Conservation (phyloP, 2,888 invertebrate species). For the Pseudoips prasinana region DNA sequence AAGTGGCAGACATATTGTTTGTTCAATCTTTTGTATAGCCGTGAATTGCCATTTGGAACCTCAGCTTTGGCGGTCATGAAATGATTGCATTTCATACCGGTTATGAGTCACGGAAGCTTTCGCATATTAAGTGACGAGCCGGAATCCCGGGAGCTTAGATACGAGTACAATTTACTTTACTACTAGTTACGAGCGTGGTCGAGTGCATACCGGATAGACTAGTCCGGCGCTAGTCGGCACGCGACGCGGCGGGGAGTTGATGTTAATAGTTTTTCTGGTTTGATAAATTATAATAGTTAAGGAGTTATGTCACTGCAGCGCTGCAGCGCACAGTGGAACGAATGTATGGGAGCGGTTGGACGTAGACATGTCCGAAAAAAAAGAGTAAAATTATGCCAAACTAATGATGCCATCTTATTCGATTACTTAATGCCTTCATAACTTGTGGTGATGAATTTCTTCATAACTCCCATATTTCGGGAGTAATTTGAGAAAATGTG, state of each 20-base stretch:
- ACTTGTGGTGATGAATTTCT: no score
- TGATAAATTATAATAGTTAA: conserved; percentile 72
- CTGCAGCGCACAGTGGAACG: conserved; percentile 29
- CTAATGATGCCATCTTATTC: no score
- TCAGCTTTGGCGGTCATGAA: conserved; percentile 25
- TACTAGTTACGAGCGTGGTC: conserved; percentile 32
- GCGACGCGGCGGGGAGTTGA: conserved; percentile 69
- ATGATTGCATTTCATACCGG: conserved; percentile 43
- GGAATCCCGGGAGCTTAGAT: no score
- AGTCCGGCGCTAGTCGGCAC: conserved; percentile 57
- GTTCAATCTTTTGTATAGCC: conserved; percentile 41
- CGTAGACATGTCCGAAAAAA: no score
- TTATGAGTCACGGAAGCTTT: conserved; percentile 54
- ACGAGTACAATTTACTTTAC: no score
- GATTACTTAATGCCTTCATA: no score
- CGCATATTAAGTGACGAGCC: no score
- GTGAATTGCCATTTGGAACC: conserved; percentile 46
- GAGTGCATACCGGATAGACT: conserved; percentile 53
- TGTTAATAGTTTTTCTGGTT: conserved; percentile 58
- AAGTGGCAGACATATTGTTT: conserved; percentile 23
- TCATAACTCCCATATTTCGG: no score
- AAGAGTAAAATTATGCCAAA: no score
- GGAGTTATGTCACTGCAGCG: conserved; percentile 63
- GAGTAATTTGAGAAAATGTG: no score
- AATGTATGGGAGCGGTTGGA: no score